Evolutionary conservation across 2,888 invertebrate genomes (phyloP).

Genomic region (Eilema sororculum): DNA sequence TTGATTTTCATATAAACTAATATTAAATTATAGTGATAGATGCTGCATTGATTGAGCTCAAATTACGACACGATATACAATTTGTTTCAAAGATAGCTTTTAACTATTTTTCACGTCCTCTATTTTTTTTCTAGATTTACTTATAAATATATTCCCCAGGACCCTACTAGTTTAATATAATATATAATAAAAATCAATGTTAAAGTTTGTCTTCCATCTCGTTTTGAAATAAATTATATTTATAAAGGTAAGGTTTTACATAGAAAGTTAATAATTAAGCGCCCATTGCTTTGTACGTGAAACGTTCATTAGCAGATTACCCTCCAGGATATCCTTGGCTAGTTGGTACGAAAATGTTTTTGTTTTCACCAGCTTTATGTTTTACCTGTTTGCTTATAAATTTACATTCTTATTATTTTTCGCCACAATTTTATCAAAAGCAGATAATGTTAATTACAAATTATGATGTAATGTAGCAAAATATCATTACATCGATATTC

Average conservation of each 20-base stretch:
- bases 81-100: no score
- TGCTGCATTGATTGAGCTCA: no score
- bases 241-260: background rate
- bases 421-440: background rate
- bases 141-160: no score
- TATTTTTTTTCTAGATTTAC: no score
- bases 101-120: no score
- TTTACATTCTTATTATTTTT: background rate
- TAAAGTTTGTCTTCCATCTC: background rate
- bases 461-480: background rate
- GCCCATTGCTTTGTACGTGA: slow-evolving; percentile 69
- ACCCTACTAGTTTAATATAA: slow-evolving; percentile 50
- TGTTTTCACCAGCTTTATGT: background rate
- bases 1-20: no score
- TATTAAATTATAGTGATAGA: no score
- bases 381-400: background rate
- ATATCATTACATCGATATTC: background rate
- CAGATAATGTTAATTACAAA: background rate
- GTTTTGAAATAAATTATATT: background rate
- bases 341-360: slow-evolving; percentile 30
- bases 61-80: no score
- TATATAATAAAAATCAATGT: slow-evolving; percentile 6
- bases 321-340: slow-evolving; percentile 49
- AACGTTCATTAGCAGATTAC: slow-evolving; percentile 69
- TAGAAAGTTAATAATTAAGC: slow-evolving; percentile 62